Evolutionary conservation across 2,113 vertebrate species (phyloP).

Genomic region (Taurulus bubalis): DNA sequence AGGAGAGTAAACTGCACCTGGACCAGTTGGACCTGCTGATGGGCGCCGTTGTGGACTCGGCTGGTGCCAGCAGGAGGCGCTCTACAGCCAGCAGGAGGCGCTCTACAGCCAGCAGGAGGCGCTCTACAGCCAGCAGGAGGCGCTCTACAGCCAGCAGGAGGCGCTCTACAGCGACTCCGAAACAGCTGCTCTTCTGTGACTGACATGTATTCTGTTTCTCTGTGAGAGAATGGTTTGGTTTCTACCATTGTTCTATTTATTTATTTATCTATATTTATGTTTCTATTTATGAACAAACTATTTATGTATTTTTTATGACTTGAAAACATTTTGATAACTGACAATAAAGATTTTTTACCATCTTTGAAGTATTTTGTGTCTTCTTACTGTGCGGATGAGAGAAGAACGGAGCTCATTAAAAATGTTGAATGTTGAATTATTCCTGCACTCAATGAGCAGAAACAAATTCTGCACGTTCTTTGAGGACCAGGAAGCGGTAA

Average conservation of each 20-base stretch:
- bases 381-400: no score
- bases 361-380: no score
- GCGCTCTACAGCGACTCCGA: not conserved
- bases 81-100: not conserved
- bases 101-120: not conserved
- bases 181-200: no score
- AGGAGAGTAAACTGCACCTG: slow-evolving; percentile 26
- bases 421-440: no score
- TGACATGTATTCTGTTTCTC: not conserved
- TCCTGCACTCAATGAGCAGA: no score
- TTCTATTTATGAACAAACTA: slow-evolving; percentile 4
- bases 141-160: slow-evolving; percentile 1
- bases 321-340: slow-evolving; percentile 11
- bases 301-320: slow-evolving; percentile 5
- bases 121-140: not conserved
- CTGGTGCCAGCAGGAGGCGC: not conserved
- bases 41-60: not conserved
- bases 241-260: slow-evolving; percentile 16
- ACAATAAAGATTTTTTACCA: slow-evolving; percentile 8
- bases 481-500: no score
- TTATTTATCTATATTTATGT: slow-evolving; percentile 16
- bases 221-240: not conserved
- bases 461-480: no score
- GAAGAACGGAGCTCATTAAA: no score
- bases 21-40: slow-evolving; percentile 24